phyloP scores from a whole-genome alignment of 2,888 invertebrate genomes.

The Philaethria dido region DNA sequence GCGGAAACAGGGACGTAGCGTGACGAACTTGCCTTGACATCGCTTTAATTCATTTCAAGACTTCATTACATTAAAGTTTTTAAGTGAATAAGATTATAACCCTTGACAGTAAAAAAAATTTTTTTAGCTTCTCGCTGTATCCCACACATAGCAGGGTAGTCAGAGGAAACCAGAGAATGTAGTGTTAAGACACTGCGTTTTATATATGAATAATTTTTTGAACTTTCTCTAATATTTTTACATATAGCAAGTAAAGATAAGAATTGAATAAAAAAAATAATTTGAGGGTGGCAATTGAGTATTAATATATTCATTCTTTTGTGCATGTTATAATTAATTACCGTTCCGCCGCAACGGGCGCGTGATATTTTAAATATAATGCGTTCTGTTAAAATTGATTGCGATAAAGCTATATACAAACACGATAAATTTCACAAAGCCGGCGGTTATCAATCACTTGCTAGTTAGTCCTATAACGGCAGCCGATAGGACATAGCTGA shows the following conservation, averaged over 20 bases:
- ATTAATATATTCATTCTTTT: conserved; percentile 13
- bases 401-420: conserved; percentile 41
- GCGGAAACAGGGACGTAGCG: conserved; percentile 19
- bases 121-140: no score
- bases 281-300: not conserved
- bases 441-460: conserved; percentile 42
- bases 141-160: no score
- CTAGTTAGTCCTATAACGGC: conserved; percentile 33
- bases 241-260: not conserved
- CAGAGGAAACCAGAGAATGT: no score
- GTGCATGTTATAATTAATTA: conserved; percentile 26
- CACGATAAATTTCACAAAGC: conserved; percentile 43
- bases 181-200: no score
- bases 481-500: conserved; percentile 35
- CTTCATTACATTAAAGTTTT: not conserved
- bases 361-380: conserved; percentile 25
- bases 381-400: conserved; percentile 30
- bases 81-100: not conserved
- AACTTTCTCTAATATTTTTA: no score
- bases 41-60: conserved; percentile 5
- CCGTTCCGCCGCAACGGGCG: conserved; percentile 25
- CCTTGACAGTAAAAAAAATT: no score
- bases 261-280: conserved; percentile 3
- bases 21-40: conserved; percentile 21
- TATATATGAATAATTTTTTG: no score